Base-by-base conservation (phyloP, 2,113 vertebrate species). In the Nycticorax nycticorax region DNA sequence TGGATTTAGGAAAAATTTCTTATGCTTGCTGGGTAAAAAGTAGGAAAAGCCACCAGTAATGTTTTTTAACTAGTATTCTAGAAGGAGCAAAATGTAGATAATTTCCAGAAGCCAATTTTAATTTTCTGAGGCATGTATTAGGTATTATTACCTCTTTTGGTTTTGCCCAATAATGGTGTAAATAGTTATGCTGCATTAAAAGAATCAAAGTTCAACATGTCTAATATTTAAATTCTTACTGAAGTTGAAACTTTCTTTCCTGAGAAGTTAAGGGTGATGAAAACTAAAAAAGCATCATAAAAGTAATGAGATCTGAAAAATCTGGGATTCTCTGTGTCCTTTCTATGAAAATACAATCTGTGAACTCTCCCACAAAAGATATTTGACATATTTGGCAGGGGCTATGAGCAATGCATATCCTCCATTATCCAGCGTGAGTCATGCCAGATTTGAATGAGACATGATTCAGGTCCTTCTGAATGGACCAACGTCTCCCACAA, bases 401-500 rank as follows among this genome's bases (percentile, higher is more conserved):
- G 2, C 50, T 89, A 15, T 26, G 71, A 33, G 8, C 23, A 82
- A 52, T 45, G 14, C 5, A 47, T 75, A 71, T 77, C 53, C 5
- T 95, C 69, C 74, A 77, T 35, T 93, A 88, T 80, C 39, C 79
- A 96, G 63, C 69, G 32, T 77, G 85, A 92, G 59, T 87, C 74
- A 83, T 91, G 92, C 24, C 32, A 92, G 60, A 32, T 12, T 96
- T 93, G 84, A 76, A 85, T 91, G 71, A 79, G 37, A 91, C 32
- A 69, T 79, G 71, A 96, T 92, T 94, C 91, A 56, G 79, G 69
- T 91, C 73, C 30, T 79, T 93, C 41, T 83, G 77, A 97, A 87
- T 15, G n/a, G 89, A 88, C 67, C 59, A 95, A 69, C 1, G 9
- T 80, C 77, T 94, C 63, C 78, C 41, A 32, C 43, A 92, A 62